Evolutionary conservation across 2,797 vertebrate genomes (phyloP), one percentile per base, ranked within the genome.

Genomic region (Ceryle rudis): DNA sequence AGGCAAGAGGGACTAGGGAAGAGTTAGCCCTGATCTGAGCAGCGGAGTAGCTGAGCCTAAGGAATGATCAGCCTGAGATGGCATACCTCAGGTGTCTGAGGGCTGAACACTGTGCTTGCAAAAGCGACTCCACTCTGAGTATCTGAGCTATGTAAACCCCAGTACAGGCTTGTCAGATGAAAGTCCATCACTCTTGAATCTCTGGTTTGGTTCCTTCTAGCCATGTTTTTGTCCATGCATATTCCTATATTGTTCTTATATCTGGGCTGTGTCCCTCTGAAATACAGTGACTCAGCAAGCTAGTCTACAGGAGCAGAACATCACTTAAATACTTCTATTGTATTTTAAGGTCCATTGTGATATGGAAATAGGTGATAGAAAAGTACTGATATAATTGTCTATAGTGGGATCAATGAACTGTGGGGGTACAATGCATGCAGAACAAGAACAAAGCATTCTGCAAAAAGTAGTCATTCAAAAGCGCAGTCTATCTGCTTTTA

Each of bases 401-500:
- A 2, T 41, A 86, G 22, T 60, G 62, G 35, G 42, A 69, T 25
- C 35, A 83, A 21, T 23, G 66, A 83, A 60, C 39, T 66, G 18
- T n/a, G 47, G 14, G n/a, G 44, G 29, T 62, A 64, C 0, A 1
- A 58, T 41, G 51, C 62, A 39, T 8, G 6, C 31, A 75, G 51
- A 39, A 64, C 44, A 37, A 69, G 37, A 92, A 20, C 35, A 73
- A 92, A 87, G 49, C 14, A 51, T 67, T 86, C 47, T 89, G 55
- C 65, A 71, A 71, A 70, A 67, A 61, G 41, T 23, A 71, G 47
- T 65, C 33, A 29, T 82, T 93, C 86, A 71, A 64, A 92, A 94
- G 71, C 39, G 67, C 81, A 89, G 90, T 89, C 83, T 95, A 84
- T 69, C 75, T 93, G 29, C 87, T 86, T 93, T 88, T 88, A 89